These are phyloP conservation scores for Syngnathus floridae DNA, from an alignment of 2,113 vertebrate species.

Conservation along the genomic window DNA sequence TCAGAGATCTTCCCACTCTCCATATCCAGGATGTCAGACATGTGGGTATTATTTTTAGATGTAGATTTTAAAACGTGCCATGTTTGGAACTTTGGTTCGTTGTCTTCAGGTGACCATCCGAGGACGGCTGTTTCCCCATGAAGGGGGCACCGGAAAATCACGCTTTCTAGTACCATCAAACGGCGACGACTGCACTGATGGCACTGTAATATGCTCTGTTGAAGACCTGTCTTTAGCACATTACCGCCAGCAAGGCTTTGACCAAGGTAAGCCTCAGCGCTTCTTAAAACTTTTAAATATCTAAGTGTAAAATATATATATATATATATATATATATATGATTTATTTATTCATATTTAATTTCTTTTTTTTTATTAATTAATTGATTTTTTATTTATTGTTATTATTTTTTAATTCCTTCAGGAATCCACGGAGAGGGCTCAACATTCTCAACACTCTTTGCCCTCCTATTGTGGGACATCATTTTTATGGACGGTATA, in stretches of 20 bases:
- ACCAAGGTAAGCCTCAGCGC: conserved; percentile 75
- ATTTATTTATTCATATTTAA: no score
- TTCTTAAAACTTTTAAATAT: no score
- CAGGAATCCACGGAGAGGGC: conserved; percentile 96
- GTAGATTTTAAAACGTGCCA: conserved; percentile 1
- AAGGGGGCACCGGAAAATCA: conserved; percentile 82
- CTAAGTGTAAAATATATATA: no score
- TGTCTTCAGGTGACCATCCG: conserved; percentile 82
- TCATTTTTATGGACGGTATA: conserved; percentile 84
- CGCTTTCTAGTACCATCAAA: conserved; percentile 77
- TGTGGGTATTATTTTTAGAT: conserved; percentile 61
- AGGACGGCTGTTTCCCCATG: conserved; percentile 87
- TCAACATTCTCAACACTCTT: conserved; percentile 86
- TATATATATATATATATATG: no score
- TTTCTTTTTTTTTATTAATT: no score
- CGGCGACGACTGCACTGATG: conserved; percentile 21
- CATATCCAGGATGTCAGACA: conserved; percentile 79
- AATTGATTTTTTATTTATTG: no score
- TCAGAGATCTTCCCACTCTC: conserved; percentile 73
- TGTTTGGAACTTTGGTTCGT: background rate
- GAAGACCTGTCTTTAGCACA: conserved; percentile 84
- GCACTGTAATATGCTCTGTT: conserved; percentile 86
- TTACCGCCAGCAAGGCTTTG: conserved; percentile 81
- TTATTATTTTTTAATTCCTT: background rate
- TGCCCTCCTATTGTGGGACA: conserved; percentile 87